phyloP scores from a whole-genome alignment of 2,797 vertebrate species.

The Hydrocynus forskahlii region DNA sequence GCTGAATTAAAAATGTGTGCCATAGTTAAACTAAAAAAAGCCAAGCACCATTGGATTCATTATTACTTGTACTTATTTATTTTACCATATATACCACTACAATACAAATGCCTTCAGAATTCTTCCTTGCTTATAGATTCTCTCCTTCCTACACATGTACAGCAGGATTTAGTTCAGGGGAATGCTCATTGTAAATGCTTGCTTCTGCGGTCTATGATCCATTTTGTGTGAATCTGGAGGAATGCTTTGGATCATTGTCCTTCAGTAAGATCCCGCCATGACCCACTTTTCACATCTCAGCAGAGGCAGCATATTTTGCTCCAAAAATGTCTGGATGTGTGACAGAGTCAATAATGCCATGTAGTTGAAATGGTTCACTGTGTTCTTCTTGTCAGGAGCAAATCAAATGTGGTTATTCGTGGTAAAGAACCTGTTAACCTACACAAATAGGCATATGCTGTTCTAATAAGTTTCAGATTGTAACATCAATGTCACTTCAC shows the following conservation, averaged over 20 bases:
- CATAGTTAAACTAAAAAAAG: no score
- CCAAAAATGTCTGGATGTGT: not conserved
- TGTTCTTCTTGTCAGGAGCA: not conserved
- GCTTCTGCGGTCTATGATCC: not conserved
- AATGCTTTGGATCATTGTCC: conserved; percentile 1
- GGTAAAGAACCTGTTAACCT: no score
- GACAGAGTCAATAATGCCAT: not conserved
- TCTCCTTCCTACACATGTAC: not conserved
- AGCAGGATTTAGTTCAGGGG: not conserved
- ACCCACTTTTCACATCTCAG: conserved; percentile 11
- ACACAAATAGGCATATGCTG: no score
- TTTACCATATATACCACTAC: not conserved
- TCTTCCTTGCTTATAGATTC: not conserved
- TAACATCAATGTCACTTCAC: no score
- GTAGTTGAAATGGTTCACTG: not conserved
- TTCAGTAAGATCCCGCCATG: not conserved
- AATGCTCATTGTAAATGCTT: not conserved
- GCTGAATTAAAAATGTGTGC: no score
- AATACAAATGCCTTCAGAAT: not conserved
- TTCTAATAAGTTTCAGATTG: no score
- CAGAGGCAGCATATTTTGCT: not conserved
- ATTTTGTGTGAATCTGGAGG: conserved; percentile 4
- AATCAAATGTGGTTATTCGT: not conserved
- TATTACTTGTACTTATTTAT: not conserved
- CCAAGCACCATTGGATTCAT: not conserved